Base-by-base conservation (phyloP, 2,113 vertebrate genomes). In the Rhegmatorhina hoffmannsi region DNA sequence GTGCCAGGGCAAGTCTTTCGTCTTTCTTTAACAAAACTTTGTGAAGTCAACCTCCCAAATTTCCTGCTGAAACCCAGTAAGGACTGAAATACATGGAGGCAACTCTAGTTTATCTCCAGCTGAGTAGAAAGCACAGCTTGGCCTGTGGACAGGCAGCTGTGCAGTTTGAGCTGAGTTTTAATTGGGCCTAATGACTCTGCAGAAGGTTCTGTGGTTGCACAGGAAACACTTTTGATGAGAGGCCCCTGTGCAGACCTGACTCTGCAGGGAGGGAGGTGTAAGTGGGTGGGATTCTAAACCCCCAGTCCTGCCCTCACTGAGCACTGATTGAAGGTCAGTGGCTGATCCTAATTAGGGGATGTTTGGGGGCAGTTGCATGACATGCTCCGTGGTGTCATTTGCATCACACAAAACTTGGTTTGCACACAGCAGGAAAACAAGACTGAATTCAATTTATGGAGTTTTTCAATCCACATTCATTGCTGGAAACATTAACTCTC, bases 251-350 rank as follows among this genome's bases (percentile, higher is more conserved):
- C 46, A 53, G 63, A 26, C 23, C 62, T n/a, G 68, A 9, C 33
- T 83, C 53, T 89, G 52, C 0, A 0, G 43, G 55, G 29, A 60
- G 2, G 4, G 11, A 88, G 36, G 44, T 60, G 40, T 23, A 69
- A 76, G 91, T 58, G 56, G 52, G 11, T 13, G 43, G 26, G 47
- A 38, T 75, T 31, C 23, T 24, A 49, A 91, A 73, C 26, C 2
- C 14, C 29, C 44, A 60, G 17, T n/a, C 25, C 53, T 90, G 86
- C 53, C 76, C 69, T 47, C 69, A 11, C 23, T 29, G 38, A 2
- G 47, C 21, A 5, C 64, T 11, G 66, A 60, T 31, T 76, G 84
- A 36, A 79, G 69, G 58, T 56, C 63, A 81, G 75, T 82, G 21
- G 16, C 38, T 58, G 49, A 73, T 25, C 9, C 36, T 76, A 69